Conservation (phyloP, 2,888 invertebrate species). For the Chymomyza procnemis region DNA sequence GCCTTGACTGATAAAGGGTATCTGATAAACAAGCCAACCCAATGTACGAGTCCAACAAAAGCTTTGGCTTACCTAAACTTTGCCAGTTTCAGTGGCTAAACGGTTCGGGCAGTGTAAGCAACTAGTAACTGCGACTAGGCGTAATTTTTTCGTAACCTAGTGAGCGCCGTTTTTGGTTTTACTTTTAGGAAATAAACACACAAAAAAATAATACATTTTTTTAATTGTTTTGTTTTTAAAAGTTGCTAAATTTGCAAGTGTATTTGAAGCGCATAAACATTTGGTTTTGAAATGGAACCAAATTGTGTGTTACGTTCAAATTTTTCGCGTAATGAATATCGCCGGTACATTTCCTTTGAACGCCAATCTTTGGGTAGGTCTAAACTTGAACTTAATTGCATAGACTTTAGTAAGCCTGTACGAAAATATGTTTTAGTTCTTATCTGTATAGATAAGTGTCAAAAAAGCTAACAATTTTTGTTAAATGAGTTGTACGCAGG, state of each 20-base stretch:
- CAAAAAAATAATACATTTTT: not conserved
- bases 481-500: constrained; percentile 7
- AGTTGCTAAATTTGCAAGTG: constrained; percentile 21
- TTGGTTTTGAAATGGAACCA: constrained; percentile 45
- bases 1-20: not conserved
- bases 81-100: constrained; percentile 66
- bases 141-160: constrained; percentile 14
- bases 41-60: constrained; percentile 16
- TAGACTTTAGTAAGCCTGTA: not conserved
- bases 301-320: constrained; percentile 67
- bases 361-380: constrained; percentile 70
- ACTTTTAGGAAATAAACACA: not conserved
- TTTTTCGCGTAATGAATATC: constrained; percentile 71
- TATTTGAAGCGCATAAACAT: not conserved
- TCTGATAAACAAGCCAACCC: not conserved
- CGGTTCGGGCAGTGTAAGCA: constrained; percentile 67
- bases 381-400: constrained; percentile 40
- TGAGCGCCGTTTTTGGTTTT: constrained; percentile 19
- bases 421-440: not conserved
- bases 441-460: constrained; percentile 36
- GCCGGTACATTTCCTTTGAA: constrained; percentile 75
- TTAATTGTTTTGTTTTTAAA: constrained; percentile 13
- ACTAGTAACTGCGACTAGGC: constrained; percentile 35
- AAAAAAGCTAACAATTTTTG: constrained; percentile 30
- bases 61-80: constrained; percentile 27